These are phyloP conservation scores for Eumacrocentrus americanus DNA, from an alignment of 2,888 invertebrate species.

Conservation along the genomic window DNA sequence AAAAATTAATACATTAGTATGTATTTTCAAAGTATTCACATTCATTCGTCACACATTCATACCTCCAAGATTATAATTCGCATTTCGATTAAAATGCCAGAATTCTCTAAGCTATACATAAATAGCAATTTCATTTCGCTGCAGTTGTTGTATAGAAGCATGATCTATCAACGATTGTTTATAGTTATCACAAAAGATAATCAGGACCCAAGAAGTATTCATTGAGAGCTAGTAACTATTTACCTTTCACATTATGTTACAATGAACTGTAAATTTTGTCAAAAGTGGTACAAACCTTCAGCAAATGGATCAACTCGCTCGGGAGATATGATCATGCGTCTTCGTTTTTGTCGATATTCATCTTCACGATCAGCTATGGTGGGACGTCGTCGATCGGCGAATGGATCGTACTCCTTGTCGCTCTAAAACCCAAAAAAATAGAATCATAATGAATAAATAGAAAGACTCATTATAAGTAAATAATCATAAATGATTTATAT, in stretches of 20 bases:
- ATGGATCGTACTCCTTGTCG: slow-evolving; percentile 92
- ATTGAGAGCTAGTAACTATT: background rate
- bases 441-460: slow-evolving; percentile 15
- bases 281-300: slow-evolving; percentile 76
- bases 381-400: slow-evolving; percentile 88
- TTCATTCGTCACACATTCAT: slow-evolving; percentile 49
- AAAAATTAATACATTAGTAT: slow-evolving; percentile 60
- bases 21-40: slow-evolving; percentile 51
- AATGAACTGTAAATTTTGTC: slow-evolving; percentile 21
- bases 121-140: background rate
- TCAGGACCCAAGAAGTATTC: background rate
- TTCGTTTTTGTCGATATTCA: slow-evolving; percentile 90
- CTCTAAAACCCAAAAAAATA: slow-evolving; percentile 65
- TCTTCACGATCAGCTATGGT: slow-evolving; percentile 96
- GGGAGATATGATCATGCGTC: slow-evolving; percentile 93
- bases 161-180: background rate
- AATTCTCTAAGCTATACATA: slow-evolving; percentile 2
- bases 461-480: too few species aligned
- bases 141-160: slow-evolving; percentile 6
- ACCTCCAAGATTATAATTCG: slow-evolving; percentile 9
- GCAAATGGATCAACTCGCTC: slow-evolving; percentile 97
- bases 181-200: too few species aligned
- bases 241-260: slow-evolving; percentile 6
- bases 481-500: too few species aligned
- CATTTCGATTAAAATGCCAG: background rate